A percentile compares a stretch with the other conserved stretches of the same genome.
Evolutionary conservation across 92 coral and sea anemone genomes (phyloP).

Genomic region (Scolanthus callimorphus): DNA sequence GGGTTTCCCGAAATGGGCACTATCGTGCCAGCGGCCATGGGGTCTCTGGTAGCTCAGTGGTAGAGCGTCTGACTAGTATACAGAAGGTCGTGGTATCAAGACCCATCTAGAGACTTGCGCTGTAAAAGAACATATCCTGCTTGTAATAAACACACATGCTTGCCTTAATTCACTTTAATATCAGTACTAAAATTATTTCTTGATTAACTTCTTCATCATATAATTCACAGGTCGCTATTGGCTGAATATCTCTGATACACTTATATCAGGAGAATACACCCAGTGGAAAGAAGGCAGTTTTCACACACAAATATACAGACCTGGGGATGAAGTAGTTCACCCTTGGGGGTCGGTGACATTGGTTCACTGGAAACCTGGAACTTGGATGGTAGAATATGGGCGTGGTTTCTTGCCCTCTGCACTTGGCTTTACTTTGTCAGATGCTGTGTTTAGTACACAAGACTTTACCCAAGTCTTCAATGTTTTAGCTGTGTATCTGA

Average conservation of each 20-base stretch:
- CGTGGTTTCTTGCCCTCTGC: conserved; percentile 42
- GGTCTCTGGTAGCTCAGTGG: too few relatives aligned
- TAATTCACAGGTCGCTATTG: conserved; percentile 79
- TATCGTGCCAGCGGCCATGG: too few relatives aligned
- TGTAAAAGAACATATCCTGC: too few relatives aligned
- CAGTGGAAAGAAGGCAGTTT: conserved; percentile 76
- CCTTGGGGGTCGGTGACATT: conserved; percentile 46
- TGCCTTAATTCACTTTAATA: too few relatives aligned
- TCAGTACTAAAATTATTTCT: too few relatives aligned
- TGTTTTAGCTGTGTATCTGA: conserved; percentile 27
- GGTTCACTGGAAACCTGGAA: conserved; percentile 45
- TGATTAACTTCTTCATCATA: too few relatives aligned
- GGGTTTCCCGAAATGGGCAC: too few relatives aligned
- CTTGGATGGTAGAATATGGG: conserved; percentile 83
- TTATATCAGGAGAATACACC: conserved; percentile 53
- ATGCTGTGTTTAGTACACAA: conserved; percentile 60
- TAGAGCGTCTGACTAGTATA: too few relatives aligned
- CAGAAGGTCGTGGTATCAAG: too few relatives aligned
- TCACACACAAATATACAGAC: conserved; percentile 14
- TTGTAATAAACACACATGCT: too few relatives aligned
- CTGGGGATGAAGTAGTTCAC: conserved; percentile 53
- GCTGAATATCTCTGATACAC: conserved; percentile 62
- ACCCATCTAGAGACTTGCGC: too few relatives aligned
- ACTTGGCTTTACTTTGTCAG: conserved; percentile 54
- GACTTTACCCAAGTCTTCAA: conserved; percentile 59